Evolutionary conservation across 2,888 invertebrate species (phyloP), one percentile per base, ranked within the genome.

Genomic region (Drosophila affinis): DNA sequence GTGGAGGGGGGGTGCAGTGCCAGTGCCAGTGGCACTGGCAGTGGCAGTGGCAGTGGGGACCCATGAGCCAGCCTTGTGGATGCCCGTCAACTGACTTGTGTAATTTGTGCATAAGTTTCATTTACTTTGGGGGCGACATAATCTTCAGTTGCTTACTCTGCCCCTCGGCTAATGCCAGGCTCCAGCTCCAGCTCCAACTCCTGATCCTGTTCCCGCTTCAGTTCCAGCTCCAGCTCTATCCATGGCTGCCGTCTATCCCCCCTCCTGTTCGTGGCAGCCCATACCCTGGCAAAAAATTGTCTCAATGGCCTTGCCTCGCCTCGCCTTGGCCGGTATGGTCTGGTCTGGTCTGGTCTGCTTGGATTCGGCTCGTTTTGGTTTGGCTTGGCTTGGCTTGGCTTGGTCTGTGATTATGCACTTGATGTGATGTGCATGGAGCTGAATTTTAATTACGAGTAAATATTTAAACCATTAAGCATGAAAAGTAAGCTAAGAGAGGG

Each of bases 81-180:
- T 58, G 62, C 69, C 71, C 67, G 77, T 63, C 77, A 81, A 78
- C 86, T 84, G 87, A 76, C 84, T 87, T 88, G 88, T 85, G 87
- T 85, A 88, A 85, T 85, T 87, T 88, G 78, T 77, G 88, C 85
- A 88, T 75, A 85, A 85, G 85, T 88, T 85, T 85, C 87, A 88
- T 85, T 84, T 88, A 81, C 85, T 83, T 87, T 83, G 72, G 76
- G 87, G 83, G 80, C 88, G 81, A 80, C 83, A 87, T 87, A 82
- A 87, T 87, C 83, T 82, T 76, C 78, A 79, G 86, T 72, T 77
- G 75, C 82, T 77, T 67, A 59, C 76, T 74, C 79, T 64, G 75
- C 69, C 80, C 77, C 56, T 53, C 61, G 77, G 76, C 72, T 76
- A 63, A 48, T 60, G 78, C 72, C 80, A 21, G 47, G 54, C 56